phyloP scores from a whole-genome alignment of 2,888 invertebrate species.

The Cosmia pyralina region DNA sequence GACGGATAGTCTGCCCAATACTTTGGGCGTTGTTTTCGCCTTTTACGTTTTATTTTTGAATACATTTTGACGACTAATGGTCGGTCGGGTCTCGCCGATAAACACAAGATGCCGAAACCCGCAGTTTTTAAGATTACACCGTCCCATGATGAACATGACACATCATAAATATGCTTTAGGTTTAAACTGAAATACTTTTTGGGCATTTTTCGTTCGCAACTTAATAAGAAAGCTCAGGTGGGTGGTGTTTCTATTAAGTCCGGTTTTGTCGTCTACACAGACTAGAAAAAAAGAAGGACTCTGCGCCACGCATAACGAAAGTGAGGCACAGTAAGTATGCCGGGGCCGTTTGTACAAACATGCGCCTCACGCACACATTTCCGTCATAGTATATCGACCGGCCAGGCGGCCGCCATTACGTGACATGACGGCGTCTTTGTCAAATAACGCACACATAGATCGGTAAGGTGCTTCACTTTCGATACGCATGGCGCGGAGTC shows the following conservation, averaged over 20 bases:
- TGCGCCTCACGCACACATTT: no score
- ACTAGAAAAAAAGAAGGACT: no score
- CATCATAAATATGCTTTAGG: slow-evolving; percentile 53
- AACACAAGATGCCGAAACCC: slow-evolving; percentile 55
- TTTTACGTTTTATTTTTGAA: slow-evolving; percentile 68
- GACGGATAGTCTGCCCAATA: slow-evolving; percentile 63
- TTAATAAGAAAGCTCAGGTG: slow-evolving; percentile 36
- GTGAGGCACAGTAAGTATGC: no score
- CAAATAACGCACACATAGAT: no score
- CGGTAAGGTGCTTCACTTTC: no score
- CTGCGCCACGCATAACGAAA: no score
- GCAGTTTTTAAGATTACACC: slow-evolving; percentile 50
- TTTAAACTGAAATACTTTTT: slow-evolving; percentile 34
- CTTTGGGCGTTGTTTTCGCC: slow-evolving; percentile 60
- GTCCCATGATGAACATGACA: slow-evolving; percentile 48
- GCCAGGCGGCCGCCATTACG: no score
- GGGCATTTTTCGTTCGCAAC: slow-evolving; percentile 23
- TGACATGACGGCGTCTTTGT: no score
- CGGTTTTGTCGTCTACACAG: not conserved
- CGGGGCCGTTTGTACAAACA: no score
- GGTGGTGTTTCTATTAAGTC: slow-evolving; percentile 20
- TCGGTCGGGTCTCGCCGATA: slow-evolving; percentile 55
- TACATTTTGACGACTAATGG: slow-evolving; percentile 69
- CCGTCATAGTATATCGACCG: no score
- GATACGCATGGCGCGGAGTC: no score